These are phyloP conservation scores for Netelia melanura DNA, from an alignment of 2,888 invertebrate species.

Conservation along the genomic window DNA sequence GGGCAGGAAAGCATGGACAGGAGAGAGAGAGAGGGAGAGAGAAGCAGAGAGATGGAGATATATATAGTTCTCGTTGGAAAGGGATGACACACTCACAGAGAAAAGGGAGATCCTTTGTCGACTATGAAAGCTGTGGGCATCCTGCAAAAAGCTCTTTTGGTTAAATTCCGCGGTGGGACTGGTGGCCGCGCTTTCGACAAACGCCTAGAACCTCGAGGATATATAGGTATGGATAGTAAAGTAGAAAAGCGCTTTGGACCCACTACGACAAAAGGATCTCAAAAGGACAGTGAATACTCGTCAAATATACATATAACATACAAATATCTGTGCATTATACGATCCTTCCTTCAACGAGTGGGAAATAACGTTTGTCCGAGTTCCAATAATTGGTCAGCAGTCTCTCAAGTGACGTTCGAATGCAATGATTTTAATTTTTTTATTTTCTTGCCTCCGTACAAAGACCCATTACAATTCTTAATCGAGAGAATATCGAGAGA, in stretches of 20 bases:
- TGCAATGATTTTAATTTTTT: not conserved
- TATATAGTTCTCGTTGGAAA: constrained; percentile 48
- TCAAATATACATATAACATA: too few species aligned
- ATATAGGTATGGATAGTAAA: not conserved
- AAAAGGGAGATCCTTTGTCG: constrained; percentile 63
- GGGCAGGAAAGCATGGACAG: constrained; percentile 33
- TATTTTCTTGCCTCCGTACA: not conserved
- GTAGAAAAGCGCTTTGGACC: constrained; percentile 41
- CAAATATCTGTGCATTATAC: not conserved
- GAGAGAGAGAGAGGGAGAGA: constrained; percentile 1
- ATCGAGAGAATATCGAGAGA: not conserved
- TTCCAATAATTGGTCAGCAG: not conserved
- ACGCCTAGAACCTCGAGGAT: constrained; percentile 32
- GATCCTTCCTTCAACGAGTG: not conserved
- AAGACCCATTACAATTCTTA: not conserved
- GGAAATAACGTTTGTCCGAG: not conserved
- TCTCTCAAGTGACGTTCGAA: not conserved
- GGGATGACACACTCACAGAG: constrained; percentile 55
- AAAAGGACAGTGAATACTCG: constrained; percentile 7
- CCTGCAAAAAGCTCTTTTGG: constrained; percentile 54
- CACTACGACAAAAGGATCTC: constrained; percentile 43
- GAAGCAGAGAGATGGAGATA: constrained; percentile 7
- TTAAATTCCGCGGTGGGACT: constrained; percentile 57
- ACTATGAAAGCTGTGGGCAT: constrained; percentile 28
- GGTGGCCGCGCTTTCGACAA: constrained; percentile 60